Evolutionary conservation across 2,888 invertebrate genomes (phyloP).

Genomic region (Cataglyphis livida): DNA sequence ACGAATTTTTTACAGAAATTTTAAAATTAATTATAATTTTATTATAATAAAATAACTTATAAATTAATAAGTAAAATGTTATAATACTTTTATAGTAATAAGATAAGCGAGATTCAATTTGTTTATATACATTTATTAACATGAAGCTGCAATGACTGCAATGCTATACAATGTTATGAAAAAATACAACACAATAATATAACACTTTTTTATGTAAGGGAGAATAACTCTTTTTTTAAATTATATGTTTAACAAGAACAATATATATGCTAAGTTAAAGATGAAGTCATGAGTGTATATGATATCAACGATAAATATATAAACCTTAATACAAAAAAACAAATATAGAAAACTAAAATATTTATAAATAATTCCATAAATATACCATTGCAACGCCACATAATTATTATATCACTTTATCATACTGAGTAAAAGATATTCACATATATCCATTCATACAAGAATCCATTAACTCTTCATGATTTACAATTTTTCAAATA

Average conservation of each 20-base stretch:
- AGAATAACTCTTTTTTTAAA: slow-evolving; percentile 37
- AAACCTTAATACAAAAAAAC: slow-evolving; percentile 32
- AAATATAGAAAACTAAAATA: slow-evolving; percentile 43
- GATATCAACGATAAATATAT: slow-evolving; percentile 39
- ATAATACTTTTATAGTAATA: not conserved
- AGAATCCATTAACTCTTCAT: slow-evolving; percentile 4
- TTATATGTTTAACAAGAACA: slow-evolving; percentile 54
- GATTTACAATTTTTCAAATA: slow-evolving; percentile 51
- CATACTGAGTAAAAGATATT: slow-evolving; percentile 28
- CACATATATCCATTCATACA: slow-evolving; percentile 35
- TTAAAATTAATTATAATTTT: not conserved
- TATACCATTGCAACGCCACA: slow-evolving; percentile 27
- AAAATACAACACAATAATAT: slow-evolving; percentile 60
- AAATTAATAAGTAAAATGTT: not conserved
- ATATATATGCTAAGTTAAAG: slow-evolving; percentile 11
- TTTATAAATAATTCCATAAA: slow-evolving; percentile 46
- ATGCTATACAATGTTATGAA: slow-evolving; percentile 53
- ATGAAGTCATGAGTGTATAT: slow-evolving; percentile 7
- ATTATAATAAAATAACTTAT: not conserved
- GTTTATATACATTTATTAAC: slow-evolving; percentile 78
- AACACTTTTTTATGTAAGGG: slow-evolving; percentile 40
- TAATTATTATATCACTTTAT: slow-evolving; percentile 29
- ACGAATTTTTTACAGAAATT: not conserved
- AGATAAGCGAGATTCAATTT: not conserved
- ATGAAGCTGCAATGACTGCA: slow-evolving; percentile 70